Base-by-base conservation (phyloP, 2,888 invertebrate genomes). In the Eupithecia insigniata region DNA sequence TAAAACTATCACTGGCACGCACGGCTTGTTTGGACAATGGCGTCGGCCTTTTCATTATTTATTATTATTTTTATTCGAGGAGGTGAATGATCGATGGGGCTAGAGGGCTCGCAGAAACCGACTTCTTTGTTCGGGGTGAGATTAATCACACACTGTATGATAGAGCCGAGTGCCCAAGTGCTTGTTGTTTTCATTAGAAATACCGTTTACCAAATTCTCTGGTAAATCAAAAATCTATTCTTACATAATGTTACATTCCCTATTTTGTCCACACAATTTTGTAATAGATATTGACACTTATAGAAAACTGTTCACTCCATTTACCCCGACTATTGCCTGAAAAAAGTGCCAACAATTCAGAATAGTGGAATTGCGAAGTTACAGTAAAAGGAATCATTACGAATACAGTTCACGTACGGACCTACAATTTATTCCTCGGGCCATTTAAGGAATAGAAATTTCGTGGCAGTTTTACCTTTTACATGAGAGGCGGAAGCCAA, bases 21-120 rank as follows among this genome's bases (percentile, higher is more conserved):
- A 90, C 90, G 84, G 85, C 85, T 85, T 86, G 87, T 87, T 87
- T 86, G 88, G 89, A 92, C 92, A 92, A 91, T 90, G 86, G 91
- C 88, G 85, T 81, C 84, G 85, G 87, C 88, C 87, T 72, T 78
- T 78, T 79, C 77, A 78, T 90, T 92, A 91, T 90, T 92, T 91
- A 92, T 92, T 91, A 92, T 92, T 93, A 92, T 92, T 93, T 92
- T 93, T 92, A 92, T 92, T 90, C 87, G 88, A 88, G 87, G 87
- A 88, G 89, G 88, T 87, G 87, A 87, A 89, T 92, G 92, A 93
- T 93, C 92, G 93, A 94, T 94, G 86, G 88, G 72, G 74, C 79
- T 79, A 81, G 84, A 89, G 90, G 90, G 90, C 86, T 86, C 86
- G 88, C 89, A 86, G 87, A 90, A 90, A 89, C 88, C 84, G 86